Base-by-base conservation (phyloP, 2,113 vertebrate genomes). In the Blennius ocellaris region DNA sequence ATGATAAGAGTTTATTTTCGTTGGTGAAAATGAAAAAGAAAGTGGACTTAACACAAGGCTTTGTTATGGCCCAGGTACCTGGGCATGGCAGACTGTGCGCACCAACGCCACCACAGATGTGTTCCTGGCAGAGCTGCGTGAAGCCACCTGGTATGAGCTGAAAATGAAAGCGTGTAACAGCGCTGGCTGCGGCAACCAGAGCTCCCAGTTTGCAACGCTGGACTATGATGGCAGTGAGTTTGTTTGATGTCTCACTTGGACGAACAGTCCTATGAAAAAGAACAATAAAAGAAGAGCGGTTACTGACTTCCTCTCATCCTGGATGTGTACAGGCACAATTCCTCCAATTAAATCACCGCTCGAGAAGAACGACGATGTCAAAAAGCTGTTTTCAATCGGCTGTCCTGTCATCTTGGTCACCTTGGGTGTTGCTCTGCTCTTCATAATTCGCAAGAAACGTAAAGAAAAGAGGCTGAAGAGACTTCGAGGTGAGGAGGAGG, bases 81-180 rank as follows among this genome's bases (percentile, higher is more conserved):
- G 97, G 97, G 93, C 94, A 7, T 98, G 97, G 97, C 97, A 99
- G 91, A 96, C 86, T 63, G 89, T 98, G 0, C 94, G 95, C 0
- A 97, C 96, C 91, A 98, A 99, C 72, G 94, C 93, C 83, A 97
- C 97, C 0, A 69, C 88, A 3, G 97, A 98, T 67, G 94, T 99
- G 55, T 99, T 98, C 87, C 94, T 99, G 72, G 96, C 97, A 0
- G 98, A 99, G 73, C 94, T 99, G 73, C 96, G 96, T 0, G 98
- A 99, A 91, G 98, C 97, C 73, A 99, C 97, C 1, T 99, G 98
- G 98, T 99, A 99, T 4, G 97, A 99, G 89, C 92, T 99, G 56
- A 97, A 97, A 87, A 98, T 99, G 97, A 95, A 97, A 86, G 97
- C 97, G 0, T 99, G 98, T 79, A 99, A 99, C 95, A 99, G 97